Evolutionary conservation across 2,888 invertebrate genomes (phyloP), one percentile per base, ranked within the genome.

Genomic region (Melipona beecheii): DNA sequence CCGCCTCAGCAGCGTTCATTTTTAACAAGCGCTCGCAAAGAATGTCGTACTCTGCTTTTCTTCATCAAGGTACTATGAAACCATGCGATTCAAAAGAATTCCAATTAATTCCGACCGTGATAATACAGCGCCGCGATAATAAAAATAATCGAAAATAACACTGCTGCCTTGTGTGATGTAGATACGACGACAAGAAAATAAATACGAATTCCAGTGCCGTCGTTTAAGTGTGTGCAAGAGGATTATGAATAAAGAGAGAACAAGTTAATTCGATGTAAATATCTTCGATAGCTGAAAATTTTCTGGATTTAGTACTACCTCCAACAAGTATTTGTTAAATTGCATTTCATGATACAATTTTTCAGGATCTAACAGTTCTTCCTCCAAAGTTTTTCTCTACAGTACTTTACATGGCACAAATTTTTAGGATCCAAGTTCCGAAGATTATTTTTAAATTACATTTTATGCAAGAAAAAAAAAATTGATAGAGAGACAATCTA

Each of bases 21-120:
- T 82, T 86, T 79, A 78, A 78, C 74, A 49, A 80, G 49, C 43
- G 27, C 69, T 74, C 24, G 27, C 62, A 64, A 83, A 52, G 78
- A 80, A 78, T 77, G 43, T 78, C 68, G 49, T 69, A 56, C 54
- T 70, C 58, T 27, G 68, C 52, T 49, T 71, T 50, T 54, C 56
- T 66, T 21, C 66, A 31, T 52, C 31, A 19, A 64, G 24, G n/a
- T 27, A 65, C 43, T 31, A 24, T 21, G 56, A 70, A 75, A 31
- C 15, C 43, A 27, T 49, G 15, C n/a, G 31, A 50, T 58, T 60
- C 24, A 15, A n/a, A 21, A 64, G 50, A n/a, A 54, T 24, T 56
- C 11, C n/a, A 31, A 66, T 58, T 65, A 62, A 49, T 68, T 17
- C 36, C 58, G 56, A 5, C 19, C 24, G 19, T 56, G 56, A n/a